phyloP scores from a whole-genome alignment of 2,797 vertebrate genomes.

The Mormyrops attenuatus region DNA sequence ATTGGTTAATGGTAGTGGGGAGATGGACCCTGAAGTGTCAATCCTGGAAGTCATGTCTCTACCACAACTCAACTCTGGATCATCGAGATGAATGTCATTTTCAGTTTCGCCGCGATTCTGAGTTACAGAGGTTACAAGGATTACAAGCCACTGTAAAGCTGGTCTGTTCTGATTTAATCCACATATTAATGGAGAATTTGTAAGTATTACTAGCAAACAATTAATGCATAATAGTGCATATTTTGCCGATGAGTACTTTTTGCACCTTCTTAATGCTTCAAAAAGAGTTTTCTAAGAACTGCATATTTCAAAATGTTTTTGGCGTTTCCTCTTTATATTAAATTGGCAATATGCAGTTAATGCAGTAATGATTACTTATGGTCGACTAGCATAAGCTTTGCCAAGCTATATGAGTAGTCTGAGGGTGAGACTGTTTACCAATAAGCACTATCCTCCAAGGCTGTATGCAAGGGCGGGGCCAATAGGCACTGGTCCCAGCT shows the following conservation, averaged over 20 bases:
- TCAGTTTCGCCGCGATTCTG: background rate
- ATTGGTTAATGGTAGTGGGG: background rate
- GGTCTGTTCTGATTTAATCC: background rate
- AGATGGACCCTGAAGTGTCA: background rate
- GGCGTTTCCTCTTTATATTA: background rate
- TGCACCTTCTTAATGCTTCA: background rate
- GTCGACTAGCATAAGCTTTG: background rate
- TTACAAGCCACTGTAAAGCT: background rate
- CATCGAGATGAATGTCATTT: background rate
- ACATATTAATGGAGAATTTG: background rate
- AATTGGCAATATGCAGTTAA: background rate
- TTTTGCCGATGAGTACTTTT: background rate
- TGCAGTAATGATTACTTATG: background rate
- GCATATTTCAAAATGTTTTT: background rate
- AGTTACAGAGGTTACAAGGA: background rate
- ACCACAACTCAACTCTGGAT: background rate
- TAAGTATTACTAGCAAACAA: background rate
- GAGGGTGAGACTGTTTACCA: background rate
- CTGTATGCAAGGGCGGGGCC: background rate
- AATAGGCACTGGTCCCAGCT: background rate
- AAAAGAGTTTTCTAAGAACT: background rate
- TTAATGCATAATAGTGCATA: background rate
- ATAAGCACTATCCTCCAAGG: background rate
- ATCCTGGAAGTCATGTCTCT: background rate
- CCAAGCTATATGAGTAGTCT: background rate